Evolutionary conservation across 2,888 invertebrate species (phyloP).

Genomic region (Orthonychiurus folsomi): DNA sequence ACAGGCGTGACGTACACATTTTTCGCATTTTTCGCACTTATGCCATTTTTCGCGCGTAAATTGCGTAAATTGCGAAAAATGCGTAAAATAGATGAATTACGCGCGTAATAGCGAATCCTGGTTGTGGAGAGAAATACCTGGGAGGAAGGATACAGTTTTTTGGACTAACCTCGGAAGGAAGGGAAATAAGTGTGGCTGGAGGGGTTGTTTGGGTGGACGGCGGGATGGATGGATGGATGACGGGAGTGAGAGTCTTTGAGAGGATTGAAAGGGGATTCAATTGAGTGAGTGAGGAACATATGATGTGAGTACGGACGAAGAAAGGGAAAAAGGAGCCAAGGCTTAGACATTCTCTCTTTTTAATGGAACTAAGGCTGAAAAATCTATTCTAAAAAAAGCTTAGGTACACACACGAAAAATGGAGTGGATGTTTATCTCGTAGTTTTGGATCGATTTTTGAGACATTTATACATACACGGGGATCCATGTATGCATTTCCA

Average conservation of each 20-base stretch:
- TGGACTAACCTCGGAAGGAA: background rate
- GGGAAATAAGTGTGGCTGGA: background rate
- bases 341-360: constrained; percentile 5
- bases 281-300: constrained; percentile 5
- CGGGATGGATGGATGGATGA: constrained; percentile 8
- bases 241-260: constrained; percentile 13
- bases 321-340: constrained; percentile 7
- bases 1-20: no score
- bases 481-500: background rate
- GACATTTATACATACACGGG: constrained; percentile 3
- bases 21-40: no score
- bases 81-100: background rate
- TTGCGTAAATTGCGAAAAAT: no score
- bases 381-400: constrained; percentile 8
- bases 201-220: background rate
- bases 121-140: background rate
- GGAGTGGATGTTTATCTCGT: constrained; percentile 15
- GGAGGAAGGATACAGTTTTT: background rate
- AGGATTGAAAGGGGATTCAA: constrained; percentile 15
- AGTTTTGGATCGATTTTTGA: constrained; percentile 8
- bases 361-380: constrained; percentile 4
- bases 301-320: constrained; percentile 2
- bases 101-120: background rate
- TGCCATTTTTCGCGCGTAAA: no score
- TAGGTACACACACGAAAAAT: constrained; percentile 12